Evolutionary conservation across 2,113 vertebrate genomes (phyloP).

Genomic region (Polypterus bichir): DNA sequence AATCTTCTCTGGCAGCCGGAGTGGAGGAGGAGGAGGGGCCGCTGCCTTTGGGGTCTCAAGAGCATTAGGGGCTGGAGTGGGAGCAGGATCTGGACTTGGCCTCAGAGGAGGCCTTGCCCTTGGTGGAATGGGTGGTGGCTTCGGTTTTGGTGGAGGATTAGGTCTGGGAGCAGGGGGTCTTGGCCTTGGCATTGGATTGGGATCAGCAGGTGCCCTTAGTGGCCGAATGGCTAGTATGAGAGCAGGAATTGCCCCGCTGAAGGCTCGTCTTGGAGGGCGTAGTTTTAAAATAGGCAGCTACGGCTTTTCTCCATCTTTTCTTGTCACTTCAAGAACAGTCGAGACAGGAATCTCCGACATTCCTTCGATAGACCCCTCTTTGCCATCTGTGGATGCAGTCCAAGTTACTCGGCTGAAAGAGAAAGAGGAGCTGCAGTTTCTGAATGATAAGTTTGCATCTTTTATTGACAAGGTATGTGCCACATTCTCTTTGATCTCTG

Average conservation of each 20-base stretch:
- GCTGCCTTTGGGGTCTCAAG: slow-evolving; percentile 12
- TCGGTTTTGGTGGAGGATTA: slow-evolving; percentile 12
- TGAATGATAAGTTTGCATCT: slow-evolving; percentile 35
- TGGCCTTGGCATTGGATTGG: slow-evolving; percentile 12
- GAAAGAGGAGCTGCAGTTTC: slow-evolving; percentile 33
- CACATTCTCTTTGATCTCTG: not conserved
- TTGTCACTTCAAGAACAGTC: slow-evolving; percentile 17
- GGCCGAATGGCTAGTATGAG: slow-evolving; percentile 21
- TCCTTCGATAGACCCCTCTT: slow-evolving; percentile 32
- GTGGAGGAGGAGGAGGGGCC: not conserved
- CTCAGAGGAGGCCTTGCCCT: slow-evolving; percentile 9
- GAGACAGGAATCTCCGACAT: slow-evolving; percentile 18
- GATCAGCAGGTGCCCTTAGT: slow-evolving; percentile 10
- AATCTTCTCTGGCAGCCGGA: slow-evolving; percentile 23
- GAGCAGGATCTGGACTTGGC: slow-evolving; percentile 6
- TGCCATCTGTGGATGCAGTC: slow-evolving; percentile 32
- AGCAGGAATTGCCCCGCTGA: slow-evolving; percentile 24
- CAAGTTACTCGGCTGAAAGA: slow-evolving; percentile 31
- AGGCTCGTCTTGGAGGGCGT: slow-evolving; percentile 27
- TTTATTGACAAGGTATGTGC: slow-evolving; percentile 34
- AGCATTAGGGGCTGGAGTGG: slow-evolving; percentile 16
- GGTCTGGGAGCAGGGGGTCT: slow-evolving; percentile 15
- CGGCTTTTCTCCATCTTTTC: slow-evolving; percentile 32
- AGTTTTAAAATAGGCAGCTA: slow-evolving; percentile 37
- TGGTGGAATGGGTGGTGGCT: slow-evolving; percentile 7